phyloP scores from a whole-genome alignment of 2,888 invertebrate genomes.

The Horisme vitalbata region DNA sequence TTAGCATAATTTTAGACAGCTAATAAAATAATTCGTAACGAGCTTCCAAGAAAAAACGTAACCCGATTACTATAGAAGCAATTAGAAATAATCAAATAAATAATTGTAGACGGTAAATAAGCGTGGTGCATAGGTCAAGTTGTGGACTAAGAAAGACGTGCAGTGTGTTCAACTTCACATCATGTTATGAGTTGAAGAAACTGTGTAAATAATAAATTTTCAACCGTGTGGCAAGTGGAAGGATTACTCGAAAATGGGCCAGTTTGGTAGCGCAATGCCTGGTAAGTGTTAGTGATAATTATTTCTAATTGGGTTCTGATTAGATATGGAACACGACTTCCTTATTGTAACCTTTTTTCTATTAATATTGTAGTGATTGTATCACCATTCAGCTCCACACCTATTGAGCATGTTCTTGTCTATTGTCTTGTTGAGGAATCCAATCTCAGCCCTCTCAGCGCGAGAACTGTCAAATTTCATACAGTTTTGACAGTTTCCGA shows the following conservation, averaged over 20 bases:
- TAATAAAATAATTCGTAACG: not conserved
- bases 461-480: too few species aligned
- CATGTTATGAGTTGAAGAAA: constrained; percentile 24
- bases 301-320: constrained; percentile 54
- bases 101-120: constrained; percentile 49
- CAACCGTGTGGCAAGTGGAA: constrained; percentile 27
- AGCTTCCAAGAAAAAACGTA: constrained; percentile 19
- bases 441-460: too few species aligned
- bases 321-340: constrained; percentile 37
- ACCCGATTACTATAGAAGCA: constrained; percentile 25
- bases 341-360: constrained; percentile 38
- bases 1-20: not conserved
- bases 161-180: constrained; percentile 37
- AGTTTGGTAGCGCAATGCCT: constrained; percentile 70
- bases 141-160: constrained; percentile 46
- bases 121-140: constrained; percentile 61
- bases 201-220: constrained; percentile 27
- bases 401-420: too few species aligned
- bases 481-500: too few species aligned
- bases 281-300: constrained; percentile 60
- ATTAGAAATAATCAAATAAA: constrained; percentile 27
- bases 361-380: too few species aligned
- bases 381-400: too few species aligned
- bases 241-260: constrained; percentile 59
- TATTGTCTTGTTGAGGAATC: too few species aligned